Evolutionary conservation across 2,888 invertebrate species (phyloP), one percentile per base, ranked within the genome.

Genomic region (Epinotia brunnichana): DNA sequence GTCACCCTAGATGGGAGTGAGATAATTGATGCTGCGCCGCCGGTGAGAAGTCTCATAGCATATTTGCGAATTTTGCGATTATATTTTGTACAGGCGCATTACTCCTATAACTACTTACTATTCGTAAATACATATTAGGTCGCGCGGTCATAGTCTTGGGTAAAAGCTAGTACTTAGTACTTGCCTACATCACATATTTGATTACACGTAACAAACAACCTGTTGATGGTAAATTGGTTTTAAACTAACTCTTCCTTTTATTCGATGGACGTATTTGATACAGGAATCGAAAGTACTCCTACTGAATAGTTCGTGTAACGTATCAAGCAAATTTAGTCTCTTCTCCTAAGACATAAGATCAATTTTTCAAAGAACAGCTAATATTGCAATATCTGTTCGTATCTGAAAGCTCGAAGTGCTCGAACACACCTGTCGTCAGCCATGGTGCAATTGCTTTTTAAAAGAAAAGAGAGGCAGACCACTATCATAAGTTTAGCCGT

Each of bases 211-310:
- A 59, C 57, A 57, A 57, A 56, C 56, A 41, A 57, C 39, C 57
- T 21, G 56, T 57, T 59, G 15, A 48, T 48, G 17, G 41, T 60
- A 66, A 64, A 70, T 66, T 70, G 64, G 53, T 62, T 62, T 66
- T 21, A 10, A 41, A 29, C 44, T 53, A 41, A 66, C 39, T 62
- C 62, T 64, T 70, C 64, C 53, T 70, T 17, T 57, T 54, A 60
- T 41, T 60, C 48, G 57, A 62, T 64, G 15, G 41, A 24, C 15
- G 48, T 15, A 9, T 48, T 51, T 61, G 61, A 44, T 56, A 68
- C 41, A 69, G 57, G 35, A 67, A 70, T 70, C 61, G 73, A 73
- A 75, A 75, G 73, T 69, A 51, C 61, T 24, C 11, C 54, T 21
- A 48, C 54, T 69, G 35, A 35, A 35, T 62, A 67, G 44, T 59